phyloP scores from a whole-genome alignment of 2,797 vertebrate species.

The Arnoldichthys spilopterus region DNA sequence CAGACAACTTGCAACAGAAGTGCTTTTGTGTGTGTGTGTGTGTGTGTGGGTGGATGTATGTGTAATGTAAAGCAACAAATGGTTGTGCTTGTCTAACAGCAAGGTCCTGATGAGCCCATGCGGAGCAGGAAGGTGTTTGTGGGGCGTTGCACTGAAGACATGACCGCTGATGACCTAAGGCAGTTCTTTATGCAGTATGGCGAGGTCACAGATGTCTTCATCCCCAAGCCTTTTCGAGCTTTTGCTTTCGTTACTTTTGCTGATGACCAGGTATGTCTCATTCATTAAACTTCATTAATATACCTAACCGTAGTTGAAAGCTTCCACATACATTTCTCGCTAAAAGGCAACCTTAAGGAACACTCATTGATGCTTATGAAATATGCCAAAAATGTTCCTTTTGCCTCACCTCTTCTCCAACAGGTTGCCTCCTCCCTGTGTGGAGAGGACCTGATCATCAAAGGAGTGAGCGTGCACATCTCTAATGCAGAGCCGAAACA shows the following conservation, averaged over 20 bases:
- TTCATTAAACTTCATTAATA: not conserved
- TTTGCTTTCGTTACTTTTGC: slow-evolving; percentile 98
- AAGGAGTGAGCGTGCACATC: slow-evolving; percentile 99
- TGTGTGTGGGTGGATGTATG: not conserved
- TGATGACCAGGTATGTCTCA: slow-evolving; percentile 91
- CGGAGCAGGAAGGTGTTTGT: slow-evolving; percentile 98
- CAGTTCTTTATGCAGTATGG: slow-evolving; percentile 98
- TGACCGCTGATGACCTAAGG: slow-evolving; percentile 91
- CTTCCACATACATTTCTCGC: not conserved
- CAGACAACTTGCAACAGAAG: too few species aligned
- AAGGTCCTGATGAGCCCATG: slow-evolving; percentile 93
- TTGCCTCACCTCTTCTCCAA: slow-evolving; percentile 17
- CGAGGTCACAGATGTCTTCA: slow-evolving; percentile 98
- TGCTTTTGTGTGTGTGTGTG: too few species aligned
- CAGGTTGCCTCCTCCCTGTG: slow-evolving; percentile 97
- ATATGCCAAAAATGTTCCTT: not conserved
- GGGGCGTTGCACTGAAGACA: slow-evolving; percentile 97
- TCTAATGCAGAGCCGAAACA: slow-evolving; percentile 99
- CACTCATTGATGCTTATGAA: not conserved
- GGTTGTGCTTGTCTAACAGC: slow-evolving; percentile 61
- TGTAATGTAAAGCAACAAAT: slow-evolving; percentile 9
- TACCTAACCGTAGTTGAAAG: not conserved
- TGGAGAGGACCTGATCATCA: slow-evolving; percentile 98
- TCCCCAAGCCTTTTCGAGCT: slow-evolving; percentile 96
- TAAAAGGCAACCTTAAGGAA: not conserved